Evolutionary conservation across 1,140 invertebrate genomes (phyloP).

Genomic region (Mylabris phalerata): DNA sequence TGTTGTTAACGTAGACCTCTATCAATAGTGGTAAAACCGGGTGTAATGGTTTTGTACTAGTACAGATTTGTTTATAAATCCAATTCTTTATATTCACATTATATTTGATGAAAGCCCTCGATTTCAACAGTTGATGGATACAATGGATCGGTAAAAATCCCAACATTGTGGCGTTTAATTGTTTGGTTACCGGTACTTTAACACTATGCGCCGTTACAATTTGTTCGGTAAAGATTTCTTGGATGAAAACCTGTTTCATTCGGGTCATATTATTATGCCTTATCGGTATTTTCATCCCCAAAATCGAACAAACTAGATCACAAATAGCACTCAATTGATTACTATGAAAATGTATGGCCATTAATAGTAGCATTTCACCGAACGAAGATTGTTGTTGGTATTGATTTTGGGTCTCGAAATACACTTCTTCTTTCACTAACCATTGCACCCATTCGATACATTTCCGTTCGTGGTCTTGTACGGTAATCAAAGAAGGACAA

Average conservation of each 20-base stretch:
- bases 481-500: constrained; percentile 77
- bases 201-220: constrained; percentile 94
- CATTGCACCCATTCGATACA: constrained; percentile 90
- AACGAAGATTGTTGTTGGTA: constrained; percentile 70
- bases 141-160: constrained; percentile 96
- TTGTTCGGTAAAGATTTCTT: constrained; percentile 96
- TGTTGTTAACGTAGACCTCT: constrained; percentile 92
- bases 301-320: constrained; percentile 86
- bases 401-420: constrained; percentile 56
- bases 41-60: constrained; percentile 79
- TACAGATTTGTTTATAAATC: constrained; percentile 91
- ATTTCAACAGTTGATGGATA: constrained; percentile 93
- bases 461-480: constrained; percentile 74
- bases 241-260: constrained; percentile 93
- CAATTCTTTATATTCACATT: constrained; percentile 91
- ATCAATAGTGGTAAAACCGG: constrained; percentile 88
- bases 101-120: constrained; percentile 91
- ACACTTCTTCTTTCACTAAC: constrained; percentile 84
- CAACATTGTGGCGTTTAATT: constrained; percentile 79
- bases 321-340: constrained; percentile 88
- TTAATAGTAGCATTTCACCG: constrained; percentile 92
- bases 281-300: constrained; percentile 93
- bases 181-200: constrained; percentile 87
- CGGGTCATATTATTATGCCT: constrained; percentile 83
- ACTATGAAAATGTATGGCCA: constrained; percentile 96